Evolutionary conservation across 2,113 vertebrate genomes (phyloP), one percentile per base, ranked within the genome.

Genomic region (Rhinopomastus cyanomelas): DNA sequence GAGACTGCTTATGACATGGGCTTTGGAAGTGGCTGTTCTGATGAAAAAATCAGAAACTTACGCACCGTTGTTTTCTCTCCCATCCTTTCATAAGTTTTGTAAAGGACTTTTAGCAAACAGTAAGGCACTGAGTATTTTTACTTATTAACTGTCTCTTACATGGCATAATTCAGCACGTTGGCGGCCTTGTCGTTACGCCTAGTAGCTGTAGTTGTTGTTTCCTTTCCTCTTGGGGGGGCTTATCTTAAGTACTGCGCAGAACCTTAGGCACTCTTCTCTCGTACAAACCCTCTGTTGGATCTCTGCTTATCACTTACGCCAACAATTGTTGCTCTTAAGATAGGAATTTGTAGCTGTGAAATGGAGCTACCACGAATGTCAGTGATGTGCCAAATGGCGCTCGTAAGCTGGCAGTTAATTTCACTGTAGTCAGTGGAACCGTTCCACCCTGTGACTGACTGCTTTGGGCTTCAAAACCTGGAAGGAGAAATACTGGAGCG

Each of bases 11-110:
- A 98, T 99, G 95, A 98, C 98, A 4, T 99, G 99, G 99, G 98
- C 99, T 96, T 98, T 99, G 96, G 99, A 99, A 97, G 97, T 99
- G 72, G 98, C 98, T 90, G 89, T 98, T 87, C 96, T 99, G 91
- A 99, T 99, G 99, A 99, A 99, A 97, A 99, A 98, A 89, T 99
- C 98, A 1, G 99, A 99, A 95, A 99, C 98, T n/a, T 99, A 99
- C 6, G 95, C 98, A 77, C 99, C 99, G 0, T 98, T 99, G 61
- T 99, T 99, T 92, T 98, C 98, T 36, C 97, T 99, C 37, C 98
- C 99, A 61, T 99, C 98, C 86, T 99, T 99, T 93, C 98, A 98
- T 96, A 98, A 98, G 91, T 99, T 99, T 96, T 99, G 98, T 96
- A 99, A 98, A 97, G 99, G 99, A 66, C 98, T 99, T 72, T 81